These are phyloP conservation scores for Pelecanus crispus DNA, from an alignment of 2,113 vertebrate species.

Conservation along the genomic window DNA sequence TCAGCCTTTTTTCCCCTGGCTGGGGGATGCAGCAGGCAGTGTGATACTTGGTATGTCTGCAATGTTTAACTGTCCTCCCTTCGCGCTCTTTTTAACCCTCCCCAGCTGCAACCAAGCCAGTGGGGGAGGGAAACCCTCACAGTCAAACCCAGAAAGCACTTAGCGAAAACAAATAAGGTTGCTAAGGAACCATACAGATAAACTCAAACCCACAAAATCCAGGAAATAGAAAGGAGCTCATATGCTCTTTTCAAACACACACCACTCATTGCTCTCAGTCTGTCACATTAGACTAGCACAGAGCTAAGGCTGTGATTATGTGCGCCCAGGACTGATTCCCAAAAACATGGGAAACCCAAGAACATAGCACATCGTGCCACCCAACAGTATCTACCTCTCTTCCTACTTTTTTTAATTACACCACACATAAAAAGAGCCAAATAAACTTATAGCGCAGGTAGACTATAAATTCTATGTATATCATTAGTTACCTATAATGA, in stretches of 20 bases:
- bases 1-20: neutral
- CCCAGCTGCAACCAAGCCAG: neutral
- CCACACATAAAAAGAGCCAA: neutral
- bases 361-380: accelerated
- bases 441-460: neutral
- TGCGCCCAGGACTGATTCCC: neutral
- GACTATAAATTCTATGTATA: too few species aligned
- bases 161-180: constrained; percentile 26
- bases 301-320: neutral
- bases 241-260: neutral
- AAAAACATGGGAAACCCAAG: neutral
- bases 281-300: neutral
- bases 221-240: neutral
- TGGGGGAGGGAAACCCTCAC: neutral
- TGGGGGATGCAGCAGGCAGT: neutral
- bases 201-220: constrained; percentile 16
- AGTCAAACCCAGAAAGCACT: neutral
- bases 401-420: neutral
- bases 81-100: neutral
- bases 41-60: accelerated
- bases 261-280: neutral
- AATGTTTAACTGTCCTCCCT: neutral
- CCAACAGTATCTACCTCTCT: neutral
- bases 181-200: constrained; percentile 14
- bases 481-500: neutral